Evolutionary conservation across 2,797 vertebrate genomes (phyloP), one percentile per base, ranked within the genome.

Genomic region (Crax fasciolata): DNA sequence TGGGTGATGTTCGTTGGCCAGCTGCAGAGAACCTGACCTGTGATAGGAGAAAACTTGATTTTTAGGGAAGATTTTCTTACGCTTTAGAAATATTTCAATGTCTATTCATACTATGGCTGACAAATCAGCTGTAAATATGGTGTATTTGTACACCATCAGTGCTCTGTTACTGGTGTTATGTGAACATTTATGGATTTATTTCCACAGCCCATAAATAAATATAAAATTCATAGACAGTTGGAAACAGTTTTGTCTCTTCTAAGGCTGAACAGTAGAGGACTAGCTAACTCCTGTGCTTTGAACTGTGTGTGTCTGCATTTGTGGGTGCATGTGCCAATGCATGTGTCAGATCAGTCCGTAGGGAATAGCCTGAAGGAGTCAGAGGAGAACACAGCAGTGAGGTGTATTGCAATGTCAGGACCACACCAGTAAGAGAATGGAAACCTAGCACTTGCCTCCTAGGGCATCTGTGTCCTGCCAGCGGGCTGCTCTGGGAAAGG

Each of bases 401-500:
- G 62, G 87, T 85, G n/a, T 43, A 17, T 16, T n/a, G 77, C 82
- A 30, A 11, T 71, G 81, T 87, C 87, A 89, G 59, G 90, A n/a
- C 48, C 38, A 9, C 46, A 44, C 63, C 78, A 8, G 27, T 24
- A 30, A 39, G 70, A 57, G 80, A 94, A 48, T 68, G 54, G 46
- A 88, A 95, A 61, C 61, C 4, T 21, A 49, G 46, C 25, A 63
- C 38, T 65, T 92, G 54, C 87, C 62, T 92, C 46, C 85, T 13
- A 58, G 66, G 85, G 82, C 18, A 2, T 54, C 27, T 57, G 28
- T 67, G 68, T 54, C 59, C 43, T 43, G 82, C 79, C 62, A 79
- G 73, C 76, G 71, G 81, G 62, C 41, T 77, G 57, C 90, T 82
- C 74, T 91, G 78, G 83, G 83, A 84, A 84, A 83, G 68, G 67